Conservation (phyloP, 37 sponge, comb jelly and placozoan species). For the Oopsacas minuta region DNA sequence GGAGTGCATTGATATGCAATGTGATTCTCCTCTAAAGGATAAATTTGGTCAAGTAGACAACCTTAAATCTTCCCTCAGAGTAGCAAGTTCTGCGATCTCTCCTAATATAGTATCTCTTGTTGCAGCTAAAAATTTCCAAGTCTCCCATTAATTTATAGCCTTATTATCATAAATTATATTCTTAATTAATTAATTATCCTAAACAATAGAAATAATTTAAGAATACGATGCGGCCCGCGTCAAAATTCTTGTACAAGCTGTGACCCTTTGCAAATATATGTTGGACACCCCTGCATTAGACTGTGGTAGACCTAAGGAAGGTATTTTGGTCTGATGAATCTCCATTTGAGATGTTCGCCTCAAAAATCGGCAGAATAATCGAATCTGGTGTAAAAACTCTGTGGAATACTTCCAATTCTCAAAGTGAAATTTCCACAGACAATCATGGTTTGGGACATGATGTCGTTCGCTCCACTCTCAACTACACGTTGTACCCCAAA, state of each 20-base stretch:
- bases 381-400: no score
- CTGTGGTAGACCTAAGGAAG: no score
- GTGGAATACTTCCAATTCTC: no score
- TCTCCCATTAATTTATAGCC: background rate
- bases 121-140: background rate
- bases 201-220: no score
- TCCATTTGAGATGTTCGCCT: no score
- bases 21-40: background rate
- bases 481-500: no score
- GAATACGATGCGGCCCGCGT: background rate
- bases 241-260: background rate
- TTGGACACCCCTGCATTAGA: background rate
- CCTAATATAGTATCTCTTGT: background rate
- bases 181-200: background rate
- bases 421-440: no score
- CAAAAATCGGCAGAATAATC: no score
- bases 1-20: background rate
- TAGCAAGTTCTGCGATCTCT: background rate
- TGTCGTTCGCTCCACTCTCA: no score
- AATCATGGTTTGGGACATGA: no score
- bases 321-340: no score
- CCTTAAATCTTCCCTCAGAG: background rate
- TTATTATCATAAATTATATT: no score
- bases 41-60: background rate
- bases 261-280: background rate